phyloP scores from a whole-genome alignment of 2,888 invertebrate species.

The Nipponacmea schrenckii region DNA sequence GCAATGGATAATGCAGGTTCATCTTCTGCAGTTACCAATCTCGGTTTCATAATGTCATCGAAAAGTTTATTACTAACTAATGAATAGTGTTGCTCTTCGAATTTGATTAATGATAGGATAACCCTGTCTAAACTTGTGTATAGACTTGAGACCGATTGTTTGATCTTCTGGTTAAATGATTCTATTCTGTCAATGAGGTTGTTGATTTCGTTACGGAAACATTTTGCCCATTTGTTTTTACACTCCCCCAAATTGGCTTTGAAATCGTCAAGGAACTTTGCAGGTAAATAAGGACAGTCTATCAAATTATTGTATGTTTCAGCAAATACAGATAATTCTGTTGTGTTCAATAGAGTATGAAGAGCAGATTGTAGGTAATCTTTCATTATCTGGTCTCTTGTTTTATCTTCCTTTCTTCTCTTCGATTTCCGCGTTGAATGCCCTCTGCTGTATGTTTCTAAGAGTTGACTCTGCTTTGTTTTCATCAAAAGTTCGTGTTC shows the following conservation, averaged over 20 bases:
- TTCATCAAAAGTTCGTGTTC: background rate
- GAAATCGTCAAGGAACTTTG: background rate
- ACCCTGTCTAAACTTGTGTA: slow-evolving; percentile 2
- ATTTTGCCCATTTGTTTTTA: slow-evolving; percentile 2
- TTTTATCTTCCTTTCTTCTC: no score
- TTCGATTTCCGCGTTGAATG: no score
- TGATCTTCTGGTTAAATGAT: slow-evolving; percentile 1
- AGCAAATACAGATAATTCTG: background rate
- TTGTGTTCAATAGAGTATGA: background rate
- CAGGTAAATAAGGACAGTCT: background rate
- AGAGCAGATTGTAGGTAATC: background rate
- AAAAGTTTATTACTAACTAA: background rate
- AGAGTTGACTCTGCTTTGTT: no score
- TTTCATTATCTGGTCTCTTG: background rate
- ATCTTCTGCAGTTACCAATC: background rate
- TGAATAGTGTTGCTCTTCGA: background rate
- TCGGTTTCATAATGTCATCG: background rate
- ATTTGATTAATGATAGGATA: background rate
- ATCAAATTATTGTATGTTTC: background rate
- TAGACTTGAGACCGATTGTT: background rate
- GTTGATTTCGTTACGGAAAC: background rate
- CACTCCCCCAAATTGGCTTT: background rate
- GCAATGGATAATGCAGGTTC: background rate
- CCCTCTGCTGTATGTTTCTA: no score
- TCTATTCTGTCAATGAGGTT: background rate